Evolutionary conservation across 30 jellyfish, hydroid and myxozoan species (phyloP).

Genomic region (Hydractinia symbiolongicarpus): DNA sequence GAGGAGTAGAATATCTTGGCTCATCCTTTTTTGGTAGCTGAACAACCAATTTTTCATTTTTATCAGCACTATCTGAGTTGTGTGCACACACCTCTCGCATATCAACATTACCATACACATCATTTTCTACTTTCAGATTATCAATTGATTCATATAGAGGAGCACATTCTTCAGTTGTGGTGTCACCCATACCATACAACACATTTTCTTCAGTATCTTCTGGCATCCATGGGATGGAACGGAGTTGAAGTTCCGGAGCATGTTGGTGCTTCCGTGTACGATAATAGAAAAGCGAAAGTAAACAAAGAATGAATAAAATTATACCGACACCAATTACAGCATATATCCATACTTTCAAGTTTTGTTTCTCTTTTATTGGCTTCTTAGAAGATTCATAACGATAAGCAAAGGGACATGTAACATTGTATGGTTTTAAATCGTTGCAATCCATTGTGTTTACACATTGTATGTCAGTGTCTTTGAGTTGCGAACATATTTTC

Average conservation of each 20-base stretch:
- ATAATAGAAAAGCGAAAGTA: background rate
- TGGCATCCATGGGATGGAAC: background rate
- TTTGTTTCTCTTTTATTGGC: too few species aligned
- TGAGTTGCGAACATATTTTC: constrained; percentile 43
- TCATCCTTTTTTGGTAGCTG: constrained; percentile 2
- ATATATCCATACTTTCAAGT: background rate
- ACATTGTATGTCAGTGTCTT: constrained; percentile 48
- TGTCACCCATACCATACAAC: background rate
- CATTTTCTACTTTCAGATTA: background rate
- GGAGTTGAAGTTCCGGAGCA: background rate
- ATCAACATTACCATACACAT: too few species aligned
- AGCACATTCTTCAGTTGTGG: background rate
- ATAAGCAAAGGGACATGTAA: constrained; percentile 41
- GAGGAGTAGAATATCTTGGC: constrained; percentile 14
- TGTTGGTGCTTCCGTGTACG: background rate
- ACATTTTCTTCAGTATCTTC: background rate
- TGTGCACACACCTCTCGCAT: background rate
- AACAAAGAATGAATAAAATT: background rate
- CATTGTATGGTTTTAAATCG: constrained; percentile 24
- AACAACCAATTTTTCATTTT: background rate
- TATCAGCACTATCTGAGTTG: background rate
- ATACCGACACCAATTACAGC: background rate
- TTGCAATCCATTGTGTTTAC: constrained; percentile 49
- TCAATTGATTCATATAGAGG: constrained; percentile 16
- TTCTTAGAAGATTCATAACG: constrained; percentile 1